These are phyloP conservation scores for Lepilemur ruficaudatus DNA, from an alignment of 2,797 vertebrate genomes.

Conservation along the genomic window DNA sequence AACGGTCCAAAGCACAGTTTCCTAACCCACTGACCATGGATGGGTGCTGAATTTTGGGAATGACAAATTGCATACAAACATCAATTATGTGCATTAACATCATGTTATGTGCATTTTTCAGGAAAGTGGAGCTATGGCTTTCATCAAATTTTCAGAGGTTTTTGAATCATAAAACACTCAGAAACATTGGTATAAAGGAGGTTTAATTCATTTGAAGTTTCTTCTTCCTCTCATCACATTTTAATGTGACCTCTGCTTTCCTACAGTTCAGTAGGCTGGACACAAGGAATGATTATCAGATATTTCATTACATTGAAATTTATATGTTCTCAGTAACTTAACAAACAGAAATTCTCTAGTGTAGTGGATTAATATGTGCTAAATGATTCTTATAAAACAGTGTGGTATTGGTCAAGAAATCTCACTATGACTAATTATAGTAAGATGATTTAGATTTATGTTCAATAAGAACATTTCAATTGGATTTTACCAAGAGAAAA, in stretches of 20 bases:
- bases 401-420: not conserved
- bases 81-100: too few relatives aligned
- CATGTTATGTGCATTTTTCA: not conserved
- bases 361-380: not conserved
- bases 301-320: not conserved
- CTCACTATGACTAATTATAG: not conserved
- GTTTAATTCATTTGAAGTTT: slow-evolving; percentile 39
- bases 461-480: slow-evolving; percentile 10
- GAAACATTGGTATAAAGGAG: not conserved
- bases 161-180: not conserved
- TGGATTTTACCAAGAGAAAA: slow-evolving; percentile 18
- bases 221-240: not conserved
- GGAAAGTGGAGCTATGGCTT: not conserved
- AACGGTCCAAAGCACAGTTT: not conserved
- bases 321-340: not conserved
- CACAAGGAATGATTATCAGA: not conserved
- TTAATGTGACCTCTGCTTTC: slow-evolving; percentile 4
- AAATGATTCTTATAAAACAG: not conserved
- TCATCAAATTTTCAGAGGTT: not conserved
- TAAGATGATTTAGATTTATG: slow-evolving; percentile 29
- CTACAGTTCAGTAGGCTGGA: not conserved
- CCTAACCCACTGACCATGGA: not conserved
- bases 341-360: not conserved
- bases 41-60: not conserved
- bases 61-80: not conserved